phyloP scores from a whole-genome alignment of 2,888 invertebrate species.

The Eristalis arbustorum region DNA sequence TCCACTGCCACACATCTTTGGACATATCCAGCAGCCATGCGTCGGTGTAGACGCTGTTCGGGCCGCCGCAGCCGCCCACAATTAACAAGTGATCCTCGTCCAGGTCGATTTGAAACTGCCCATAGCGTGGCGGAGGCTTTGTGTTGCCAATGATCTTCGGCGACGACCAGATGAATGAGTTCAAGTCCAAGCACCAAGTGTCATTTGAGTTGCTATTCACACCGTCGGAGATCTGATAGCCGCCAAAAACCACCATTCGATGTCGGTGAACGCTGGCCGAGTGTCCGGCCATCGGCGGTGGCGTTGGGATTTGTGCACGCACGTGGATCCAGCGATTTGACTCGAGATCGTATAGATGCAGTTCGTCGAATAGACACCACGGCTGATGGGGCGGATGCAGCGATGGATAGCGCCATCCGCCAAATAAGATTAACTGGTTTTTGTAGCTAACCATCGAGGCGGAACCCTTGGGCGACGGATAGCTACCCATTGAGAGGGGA shows the following conservation, averaged over 20 bases:
- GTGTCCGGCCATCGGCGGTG: constrained; percentile 90
- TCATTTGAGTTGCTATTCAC: constrained; percentile 86
- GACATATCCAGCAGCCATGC: constrained; percentile 93
- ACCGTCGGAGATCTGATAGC: constrained; percentile 82
- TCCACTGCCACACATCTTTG: constrained; percentile 87
- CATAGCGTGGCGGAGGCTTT: constrained; percentile 92
- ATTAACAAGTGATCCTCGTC: constrained; percentile 90
- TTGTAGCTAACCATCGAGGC: constrained; percentile 94
- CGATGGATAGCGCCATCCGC: constrained; percentile 97
- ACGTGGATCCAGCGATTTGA: constrained; percentile 88
- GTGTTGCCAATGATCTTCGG: constrained; percentile 84
- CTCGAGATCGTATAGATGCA: constrained; percentile 91
- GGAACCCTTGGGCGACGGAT: constrained; percentile 97
- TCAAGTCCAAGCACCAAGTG: constrained; percentile 93
- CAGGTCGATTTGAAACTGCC: constrained; percentile 93
- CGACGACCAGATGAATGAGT: constrained; percentile 88
- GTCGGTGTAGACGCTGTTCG: constrained; percentile 92
- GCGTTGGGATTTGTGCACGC: constrained; percentile 73
- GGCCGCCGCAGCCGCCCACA: constrained; percentile 93
- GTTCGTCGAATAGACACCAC: constrained; percentile 94
- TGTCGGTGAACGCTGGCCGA: constrained; percentile 92
- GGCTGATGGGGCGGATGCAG: constrained; percentile 91
- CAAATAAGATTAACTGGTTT: constrained; percentile 92
- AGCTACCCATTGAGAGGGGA: constrained; percentile 87
- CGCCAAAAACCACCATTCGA: constrained; percentile 92